phyloP scores from a whole-genome alignment of 2,113 vertebrate genomes.

The Rhinopomastus cyanomelas region DNA sequence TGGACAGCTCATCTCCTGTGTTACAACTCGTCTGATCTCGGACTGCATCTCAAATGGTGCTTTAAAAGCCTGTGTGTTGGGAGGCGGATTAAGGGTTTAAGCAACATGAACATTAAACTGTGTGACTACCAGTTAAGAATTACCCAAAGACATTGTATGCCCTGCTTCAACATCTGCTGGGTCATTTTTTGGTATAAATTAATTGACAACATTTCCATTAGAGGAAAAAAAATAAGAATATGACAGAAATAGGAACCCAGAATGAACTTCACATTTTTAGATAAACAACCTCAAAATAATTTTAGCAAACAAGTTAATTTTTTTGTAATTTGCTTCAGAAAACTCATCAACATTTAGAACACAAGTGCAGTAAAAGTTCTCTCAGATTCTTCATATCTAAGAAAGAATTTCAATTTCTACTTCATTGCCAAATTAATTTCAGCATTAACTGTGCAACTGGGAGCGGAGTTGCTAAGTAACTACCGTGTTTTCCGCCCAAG shows the following conservation, averaged over 20 bases:
- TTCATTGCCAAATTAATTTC: constrained; percentile 31
- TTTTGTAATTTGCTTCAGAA: not conserved
- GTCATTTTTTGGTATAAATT: not conserved
- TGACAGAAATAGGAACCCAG: not conserved
- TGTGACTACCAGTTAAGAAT: not conserved
- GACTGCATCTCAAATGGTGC: not conserved
- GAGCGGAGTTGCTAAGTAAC: constrained; percentile 52
- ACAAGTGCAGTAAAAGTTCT: not conserved
- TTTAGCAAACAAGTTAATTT: not conserved
- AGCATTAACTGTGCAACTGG: not conserved
- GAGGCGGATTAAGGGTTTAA: not conserved
- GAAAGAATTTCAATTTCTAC: constrained; percentile 16
- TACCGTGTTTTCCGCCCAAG: not conserved
- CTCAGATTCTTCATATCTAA: not conserved
- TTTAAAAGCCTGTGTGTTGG: not conserved
- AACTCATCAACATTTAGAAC: not conserved
- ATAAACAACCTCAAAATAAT: not conserved
- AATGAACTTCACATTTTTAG: not conserved
- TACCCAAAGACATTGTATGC: not conserved
- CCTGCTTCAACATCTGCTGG: not conserved
- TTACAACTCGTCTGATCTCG: not conserved
- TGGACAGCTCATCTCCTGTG: not conserved
- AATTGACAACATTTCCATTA: not conserved
- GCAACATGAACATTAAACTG: not conserved
- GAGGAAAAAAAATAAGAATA: not conserved